Conservation (phyloP, 2,888 invertebrate genomes). For the Heteropelma amictum region DNA sequence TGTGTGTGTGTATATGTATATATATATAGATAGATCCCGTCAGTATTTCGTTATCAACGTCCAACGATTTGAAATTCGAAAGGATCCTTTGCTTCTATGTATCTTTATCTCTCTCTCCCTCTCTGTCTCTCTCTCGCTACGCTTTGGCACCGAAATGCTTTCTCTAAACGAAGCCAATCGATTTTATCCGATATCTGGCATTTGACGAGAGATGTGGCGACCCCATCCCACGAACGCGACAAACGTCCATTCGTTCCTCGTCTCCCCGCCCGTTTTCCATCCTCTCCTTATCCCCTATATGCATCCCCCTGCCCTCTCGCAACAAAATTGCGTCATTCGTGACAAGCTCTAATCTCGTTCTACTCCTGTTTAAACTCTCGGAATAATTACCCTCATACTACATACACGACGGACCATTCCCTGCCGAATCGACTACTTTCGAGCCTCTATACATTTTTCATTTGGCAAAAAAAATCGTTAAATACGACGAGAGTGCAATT, state of each 20-base stretch:
- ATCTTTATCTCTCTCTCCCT: neutral
- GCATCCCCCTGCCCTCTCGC: neutral
- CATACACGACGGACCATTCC: too few relatives aligned
- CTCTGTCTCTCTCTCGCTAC: conserved; percentile 1
- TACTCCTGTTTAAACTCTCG: neutral
- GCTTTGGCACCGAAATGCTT: conserved; percentile 17
- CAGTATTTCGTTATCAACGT: conserved; percentile 18
- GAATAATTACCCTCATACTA: too few relatives aligned
- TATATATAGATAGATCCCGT: conserved; percentile 29
- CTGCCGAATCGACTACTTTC: too few relatives aligned
- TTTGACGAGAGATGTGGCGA: conserved; percentile 30
- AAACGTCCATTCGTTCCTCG: neutral
- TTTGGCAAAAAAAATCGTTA: too few relatives aligned
- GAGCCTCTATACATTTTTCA: too few relatives aligned
- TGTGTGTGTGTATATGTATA: too few relatives aligned
- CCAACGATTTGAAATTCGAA: conserved; percentile 16
- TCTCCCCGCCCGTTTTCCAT: conserved; percentile 14
- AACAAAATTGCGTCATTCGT: neutral
- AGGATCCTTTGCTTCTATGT: neutral
- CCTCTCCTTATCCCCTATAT: conserved; percentile 7
- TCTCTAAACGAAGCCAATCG: conserved; percentile 47
- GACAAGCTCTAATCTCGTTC: conserved; percentile 13
- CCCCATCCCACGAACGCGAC: conserved; percentile 39
- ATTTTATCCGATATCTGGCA: conserved; percentile 38
- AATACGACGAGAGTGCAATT: too few relatives aligned